Percentiles rank a stretch among this genome's conserved stretches.
Evolutionary conservation across 2,113 vertebrate genomes (phyloP).

Genomic region (Sceloporus tristichus): DNA sequence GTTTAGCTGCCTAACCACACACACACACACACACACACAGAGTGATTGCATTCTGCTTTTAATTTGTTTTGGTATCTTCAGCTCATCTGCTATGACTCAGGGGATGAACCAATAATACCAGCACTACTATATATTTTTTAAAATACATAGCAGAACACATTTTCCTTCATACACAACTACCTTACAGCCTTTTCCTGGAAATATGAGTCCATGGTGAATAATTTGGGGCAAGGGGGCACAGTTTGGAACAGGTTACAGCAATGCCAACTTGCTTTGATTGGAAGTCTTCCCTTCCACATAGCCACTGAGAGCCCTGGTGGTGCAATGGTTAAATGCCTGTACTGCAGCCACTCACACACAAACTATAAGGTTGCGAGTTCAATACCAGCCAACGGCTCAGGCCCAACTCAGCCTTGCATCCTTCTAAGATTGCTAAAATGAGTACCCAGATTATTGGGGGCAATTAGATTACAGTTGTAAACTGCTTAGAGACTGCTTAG

Average conservation of each 20-base stretch:
- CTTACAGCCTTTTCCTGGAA: not conserved
- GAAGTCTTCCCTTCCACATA: not conserved
- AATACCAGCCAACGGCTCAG: too few relatives aligned
- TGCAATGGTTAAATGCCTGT: too few relatives aligned
- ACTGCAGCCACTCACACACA: too few relatives aligned
- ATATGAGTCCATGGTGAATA: not conserved
- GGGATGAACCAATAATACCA: not conserved
- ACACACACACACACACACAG: too few relatives aligned
- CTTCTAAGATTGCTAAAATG: too few relatives aligned
- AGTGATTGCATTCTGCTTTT: not conserved
- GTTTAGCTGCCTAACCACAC: not conserved
- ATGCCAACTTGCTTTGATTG: too few relatives aligned
- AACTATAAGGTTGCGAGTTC: too few relatives aligned
- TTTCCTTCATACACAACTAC: not conserved
- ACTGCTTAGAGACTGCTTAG: too few relatives aligned
- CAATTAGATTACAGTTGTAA: too few relatives aligned
- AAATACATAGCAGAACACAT: not conserved
- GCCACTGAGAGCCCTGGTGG: not conserved
- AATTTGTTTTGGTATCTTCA: not conserved
- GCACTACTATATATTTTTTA: not conserved
- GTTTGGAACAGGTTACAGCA: not conserved
- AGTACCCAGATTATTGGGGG: too few relatives aligned
- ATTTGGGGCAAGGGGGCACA: not conserved
- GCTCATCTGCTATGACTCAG: not conserved
- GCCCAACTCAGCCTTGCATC: too few relatives aligned